phyloP scores from a whole-genome alignment of 2,797 vertebrate species.

The Ataeniobius toweri region DNA sequence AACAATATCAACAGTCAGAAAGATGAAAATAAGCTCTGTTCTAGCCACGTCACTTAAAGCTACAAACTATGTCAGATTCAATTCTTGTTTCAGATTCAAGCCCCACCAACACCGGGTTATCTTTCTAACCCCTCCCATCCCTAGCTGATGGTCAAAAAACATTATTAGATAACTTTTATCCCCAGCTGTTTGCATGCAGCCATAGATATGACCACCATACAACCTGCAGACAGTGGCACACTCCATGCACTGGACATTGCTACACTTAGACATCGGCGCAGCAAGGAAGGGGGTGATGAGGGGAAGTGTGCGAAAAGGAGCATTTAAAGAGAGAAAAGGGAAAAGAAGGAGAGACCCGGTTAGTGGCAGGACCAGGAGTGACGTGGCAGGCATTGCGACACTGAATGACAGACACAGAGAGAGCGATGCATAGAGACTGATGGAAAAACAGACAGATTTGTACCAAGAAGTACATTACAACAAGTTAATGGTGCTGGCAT shows the following conservation, averaged over 20 bases:
- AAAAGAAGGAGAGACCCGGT: constrained; percentile 70
- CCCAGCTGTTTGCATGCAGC: constrained; percentile 57
- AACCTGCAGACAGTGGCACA: constrained; percentile 73
- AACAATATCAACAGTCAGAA: constrained; percentile 1
- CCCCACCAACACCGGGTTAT: neutral
- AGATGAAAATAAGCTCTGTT: constrained; percentile 17
- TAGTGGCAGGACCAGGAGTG: constrained; percentile 71
- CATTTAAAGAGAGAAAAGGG: constrained; percentile 48
- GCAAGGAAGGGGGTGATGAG: constrained; percentile 37
- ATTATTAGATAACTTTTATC: neutral
- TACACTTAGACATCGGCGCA: constrained; percentile 66
- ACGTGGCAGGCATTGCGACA: constrained; percentile 69
- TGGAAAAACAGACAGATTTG: constrained; percentile 45
- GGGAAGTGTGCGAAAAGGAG: constrained; percentile 36
- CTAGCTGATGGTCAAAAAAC: constrained; percentile 13
- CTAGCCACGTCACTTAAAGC: constrained; percentile 48
- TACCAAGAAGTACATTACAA: constrained; percentile 4
- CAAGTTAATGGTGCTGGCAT: constrained; percentile 4
- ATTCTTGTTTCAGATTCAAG: neutral
- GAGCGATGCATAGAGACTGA: constrained; percentile 41
- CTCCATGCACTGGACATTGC: constrained; percentile 71
- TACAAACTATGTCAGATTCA: constrained; percentile 3
- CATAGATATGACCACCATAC: constrained; percentile 56
- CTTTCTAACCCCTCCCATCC: constrained; percentile 19
- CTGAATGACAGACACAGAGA: constrained; percentile 44